Evolutionary conservation across 2,113 vertebrate genomes (phyloP).

Genomic region (Coturnix japonica): DNA sequence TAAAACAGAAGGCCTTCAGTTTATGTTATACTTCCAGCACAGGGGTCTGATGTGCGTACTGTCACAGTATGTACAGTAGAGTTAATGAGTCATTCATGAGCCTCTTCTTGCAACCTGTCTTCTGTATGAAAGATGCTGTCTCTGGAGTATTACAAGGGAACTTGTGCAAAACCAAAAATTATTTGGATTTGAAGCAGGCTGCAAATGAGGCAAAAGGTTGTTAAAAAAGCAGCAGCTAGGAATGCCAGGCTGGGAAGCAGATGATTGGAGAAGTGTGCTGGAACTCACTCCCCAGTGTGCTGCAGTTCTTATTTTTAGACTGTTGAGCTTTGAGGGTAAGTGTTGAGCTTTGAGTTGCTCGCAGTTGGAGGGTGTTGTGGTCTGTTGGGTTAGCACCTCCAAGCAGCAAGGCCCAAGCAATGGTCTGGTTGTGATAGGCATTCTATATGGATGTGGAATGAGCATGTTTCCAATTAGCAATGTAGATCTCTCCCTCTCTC

Average conservation of each 20-base stretch:
- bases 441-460: neutral
- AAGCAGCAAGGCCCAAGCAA: neutral
- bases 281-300: rapidly evolving
- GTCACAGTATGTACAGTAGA: neutral
- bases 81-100: neutral
- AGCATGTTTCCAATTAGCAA: neutral
- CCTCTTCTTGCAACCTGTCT: neutral
- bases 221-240: neutral
- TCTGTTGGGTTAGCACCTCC: neutral
- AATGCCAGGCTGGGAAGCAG: neutral
- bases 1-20: neutral
- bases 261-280: neutral
- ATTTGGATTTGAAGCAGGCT: neutral
- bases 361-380: neutral
- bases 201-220: neutral
- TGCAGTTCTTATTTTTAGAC: neutral
- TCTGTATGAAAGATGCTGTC: neutral
- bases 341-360: neutral
- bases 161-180: neutral
- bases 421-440: neutral
- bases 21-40: neutral
- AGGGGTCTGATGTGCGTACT: neutral
- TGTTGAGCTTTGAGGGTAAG: neutral
- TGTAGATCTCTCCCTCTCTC: conserved; percentile 63
- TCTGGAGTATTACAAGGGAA: neutral